These are phyloP conservation scores for Camptogramma bilineatum DNA, from an alignment of 2,888 invertebrate genomes.

Conservation along the genomic window DNA sequence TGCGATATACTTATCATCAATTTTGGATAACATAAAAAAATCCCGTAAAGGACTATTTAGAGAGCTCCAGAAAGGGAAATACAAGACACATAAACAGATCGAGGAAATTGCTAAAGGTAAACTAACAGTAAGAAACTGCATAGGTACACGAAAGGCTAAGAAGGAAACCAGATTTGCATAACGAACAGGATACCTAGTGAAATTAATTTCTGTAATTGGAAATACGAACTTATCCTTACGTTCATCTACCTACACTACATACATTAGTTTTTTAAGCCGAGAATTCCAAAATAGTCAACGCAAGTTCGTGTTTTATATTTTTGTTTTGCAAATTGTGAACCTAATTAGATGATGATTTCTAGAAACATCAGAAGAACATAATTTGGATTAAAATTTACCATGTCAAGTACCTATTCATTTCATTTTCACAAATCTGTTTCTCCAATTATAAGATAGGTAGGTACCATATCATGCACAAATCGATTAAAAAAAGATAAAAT, in stretches of 20 bases:
- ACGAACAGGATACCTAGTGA: too few species aligned
- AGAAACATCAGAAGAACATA: background rate
- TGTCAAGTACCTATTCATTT: too few species aligned
- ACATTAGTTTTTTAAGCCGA: background rate
- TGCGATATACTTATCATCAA: background rate
- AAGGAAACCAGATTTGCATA: too few species aligned
- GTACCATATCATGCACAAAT: too few species aligned
- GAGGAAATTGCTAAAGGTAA: background rate
- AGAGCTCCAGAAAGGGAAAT: background rate
- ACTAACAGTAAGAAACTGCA: too few species aligned
- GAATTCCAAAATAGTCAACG: background rate
- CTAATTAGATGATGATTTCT: background rate
- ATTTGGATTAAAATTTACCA: background rate
- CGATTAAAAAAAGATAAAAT: too few species aligned
- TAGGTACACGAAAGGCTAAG: too few species aligned
- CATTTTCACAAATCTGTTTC: too few species aligned
- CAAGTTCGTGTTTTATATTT: background rate
- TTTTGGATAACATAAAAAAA: too few species aligned
- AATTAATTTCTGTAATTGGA: too few species aligned
- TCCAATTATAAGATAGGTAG: too few species aligned
- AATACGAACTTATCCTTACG: too few species aligned
- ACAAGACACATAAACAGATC: background rate
- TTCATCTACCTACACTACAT: background rate
- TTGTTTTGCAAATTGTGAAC: background rate
- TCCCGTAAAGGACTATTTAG: background rate